Evolutionary conservation across 1,140 invertebrate genomes (phyloP).

Genomic region (Drosophila nebulosa): DNA sequence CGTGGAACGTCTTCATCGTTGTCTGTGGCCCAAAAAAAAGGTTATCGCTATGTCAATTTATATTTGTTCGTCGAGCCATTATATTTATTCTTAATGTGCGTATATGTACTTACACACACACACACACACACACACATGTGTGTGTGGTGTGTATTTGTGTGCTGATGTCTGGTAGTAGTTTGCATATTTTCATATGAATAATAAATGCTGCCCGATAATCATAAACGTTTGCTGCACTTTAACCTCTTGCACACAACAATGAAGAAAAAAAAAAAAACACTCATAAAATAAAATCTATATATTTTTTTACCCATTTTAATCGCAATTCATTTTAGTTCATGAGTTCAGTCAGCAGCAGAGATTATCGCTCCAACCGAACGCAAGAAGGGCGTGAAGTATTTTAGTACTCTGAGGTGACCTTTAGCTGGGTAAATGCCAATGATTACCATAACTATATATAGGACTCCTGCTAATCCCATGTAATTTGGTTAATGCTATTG

Average conservation of each 20-base stretch:
- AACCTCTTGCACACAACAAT: conserved; percentile 26
- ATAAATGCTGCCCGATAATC: conserved; percentile 52
- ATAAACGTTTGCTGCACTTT: conserved; percentile 46
- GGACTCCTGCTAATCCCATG: conserved; percentile 15
- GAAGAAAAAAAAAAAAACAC: no score
- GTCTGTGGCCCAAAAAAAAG: conserved; percentile 44
- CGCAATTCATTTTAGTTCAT: background rate
- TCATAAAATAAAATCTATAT: conserved; percentile 37
- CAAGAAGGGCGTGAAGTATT: background rate
- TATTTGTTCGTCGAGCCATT: conserved; percentile 55
- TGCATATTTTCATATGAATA: conserved; percentile 49
- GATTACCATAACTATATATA: conserved; percentile 18
- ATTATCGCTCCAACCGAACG: background rate
- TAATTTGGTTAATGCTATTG: conserved; percentile 37
- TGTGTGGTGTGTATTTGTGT: conserved; percentile 3
- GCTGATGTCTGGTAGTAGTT: conserved; percentile 27
- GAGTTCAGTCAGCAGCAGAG: background rate
- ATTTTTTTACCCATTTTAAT: conserved; percentile 20
- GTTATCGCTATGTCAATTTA: conserved; percentile 56
- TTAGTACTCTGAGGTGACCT: conserved; percentile 1
- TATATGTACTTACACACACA: background rate
- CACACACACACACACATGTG: background rate
- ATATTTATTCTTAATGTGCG: conserved; percentile 54
- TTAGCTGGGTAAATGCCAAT: conserved; percentile 2
- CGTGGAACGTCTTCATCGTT: conserved; percentile 38